Evolutionary conservation across 2,888 invertebrate species (phyloP), one percentile per base, ranked within the genome.

Genomic region (Herminia tarsipennalis): DNA sequence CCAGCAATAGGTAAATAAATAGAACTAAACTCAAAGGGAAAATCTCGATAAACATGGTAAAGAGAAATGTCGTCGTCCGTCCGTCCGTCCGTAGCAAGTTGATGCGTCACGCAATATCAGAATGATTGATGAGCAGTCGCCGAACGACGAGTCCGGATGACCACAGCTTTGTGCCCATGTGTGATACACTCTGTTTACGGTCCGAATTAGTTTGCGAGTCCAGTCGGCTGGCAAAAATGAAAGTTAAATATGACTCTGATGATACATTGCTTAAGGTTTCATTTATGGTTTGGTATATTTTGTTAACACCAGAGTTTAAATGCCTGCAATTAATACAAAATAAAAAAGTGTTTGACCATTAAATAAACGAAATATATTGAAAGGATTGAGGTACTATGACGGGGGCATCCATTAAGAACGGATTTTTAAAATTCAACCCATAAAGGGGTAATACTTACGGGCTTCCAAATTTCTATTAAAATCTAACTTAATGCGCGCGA

Each of bases 101-200:
- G 82, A 79, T 81, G 82, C 78, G 86, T 85, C 84, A 86, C 81
- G 82, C 83, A 82, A 84, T 85, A 86, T 85, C 81, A 75, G 65
- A 70, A 76, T 88, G 87, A 88, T 87, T 86, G 84, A 83, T 82
- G 83, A 76, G 58, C 48, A 53, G 54, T 62, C 64, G 48, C 42
- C 54, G 51, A 51, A 43, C 67, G n/a, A 64, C 64, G 36, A 60
- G 61, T 63, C 73, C 66, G 64, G 61, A 61, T 76, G 73, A 70
- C 70, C 74, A 61, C 69, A 65, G 60, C 62, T 62, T 58, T 61
- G 54, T 51, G 48, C 51, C 43, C 50, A 33, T 56, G 55, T 53
- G 51, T 62, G 56, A 61, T 61, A 68, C 61, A 60, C 43, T 54
- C 60, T 67, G 57, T 56, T 56, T 56, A 53, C 44, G 44, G 34